These are phyloP conservation scores for Hippasteria phrygiana DNA, from an alignment of 53 echinoderm and acorn worm species.

Conservation along the genomic window DNA sequence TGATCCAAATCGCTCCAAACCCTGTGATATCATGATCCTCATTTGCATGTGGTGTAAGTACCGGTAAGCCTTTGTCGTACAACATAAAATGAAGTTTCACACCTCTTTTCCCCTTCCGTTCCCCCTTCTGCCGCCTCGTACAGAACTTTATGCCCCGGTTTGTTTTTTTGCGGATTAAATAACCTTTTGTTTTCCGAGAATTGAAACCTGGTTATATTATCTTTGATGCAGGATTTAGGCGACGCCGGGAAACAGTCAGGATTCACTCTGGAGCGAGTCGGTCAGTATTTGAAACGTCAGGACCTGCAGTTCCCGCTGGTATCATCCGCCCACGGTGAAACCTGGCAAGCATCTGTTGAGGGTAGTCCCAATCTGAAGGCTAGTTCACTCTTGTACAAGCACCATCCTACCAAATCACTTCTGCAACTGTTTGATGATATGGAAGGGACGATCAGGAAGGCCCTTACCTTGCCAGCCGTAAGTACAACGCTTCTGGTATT, in stretches of 20 bases:
- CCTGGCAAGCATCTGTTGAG: slow-evolving; percentile 81
- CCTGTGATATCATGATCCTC: too few species aligned
- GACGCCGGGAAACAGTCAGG: slow-evolving; percentile 72
- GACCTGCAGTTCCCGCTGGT: slow-evolving; percentile 75
- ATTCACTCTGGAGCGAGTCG: slow-evolving; percentile 92
- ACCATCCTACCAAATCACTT: slow-evolving; percentile 85
- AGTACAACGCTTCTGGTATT: slow-evolving; percentile 17
- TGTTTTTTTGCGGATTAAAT: not conserved
- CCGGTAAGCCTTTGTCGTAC: too few species aligned
- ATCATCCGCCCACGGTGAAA: slow-evolving; percentile 45
- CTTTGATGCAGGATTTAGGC: not conserved
- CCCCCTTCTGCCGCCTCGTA: too few species aligned
- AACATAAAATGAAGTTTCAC: too few species aligned
- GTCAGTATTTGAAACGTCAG: slow-evolving; percentile 89
- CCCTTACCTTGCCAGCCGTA: slow-evolving; percentile 81
- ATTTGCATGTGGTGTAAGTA: too few species aligned
- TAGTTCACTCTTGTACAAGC: slow-evolving; percentile 77
- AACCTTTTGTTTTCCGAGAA: too few species aligned
- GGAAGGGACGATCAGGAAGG: slow-evolving; percentile 73
- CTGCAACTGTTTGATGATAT: slow-evolving; percentile 81
- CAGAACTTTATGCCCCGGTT: too few species aligned
- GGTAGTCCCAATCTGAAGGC: slow-evolving; percentile 68
- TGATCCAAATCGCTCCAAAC: too few species aligned
- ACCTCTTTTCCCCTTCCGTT: too few species aligned
- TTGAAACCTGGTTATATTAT: too few species aligned